Conservation (phyloP, 1,140 invertebrate genomes). For the Aphidius ervi region DNA sequence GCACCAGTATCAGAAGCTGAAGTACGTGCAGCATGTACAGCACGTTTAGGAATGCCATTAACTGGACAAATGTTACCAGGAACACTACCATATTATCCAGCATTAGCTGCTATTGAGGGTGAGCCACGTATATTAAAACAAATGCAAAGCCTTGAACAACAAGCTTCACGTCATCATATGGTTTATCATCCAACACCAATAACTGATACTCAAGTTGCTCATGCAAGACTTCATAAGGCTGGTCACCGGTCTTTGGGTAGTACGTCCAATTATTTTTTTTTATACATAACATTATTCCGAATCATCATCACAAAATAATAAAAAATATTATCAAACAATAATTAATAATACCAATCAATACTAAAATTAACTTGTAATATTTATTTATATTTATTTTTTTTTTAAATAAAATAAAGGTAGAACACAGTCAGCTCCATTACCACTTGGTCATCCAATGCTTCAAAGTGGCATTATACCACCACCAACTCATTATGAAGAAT, state of each 20-base stretch:
- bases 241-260: slow-evolving; percentile 75
- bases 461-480: slow-evolving; percentile 56
- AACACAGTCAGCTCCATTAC: slow-evolving; percentile 90
- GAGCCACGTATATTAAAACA: slow-evolving; percentile 59
- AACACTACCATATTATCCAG: slow-evolving; percentile 72
- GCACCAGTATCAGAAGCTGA: slow-evolving; percentile 74
- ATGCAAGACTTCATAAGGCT: slow-evolving; percentile 71
- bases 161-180: slow-evolving; percentile 40
- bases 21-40: slow-evolving; percentile 68
- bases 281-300: slow-evolving; percentile 18
- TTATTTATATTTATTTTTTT: background rate
- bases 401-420: slow-evolving; percentile 46
- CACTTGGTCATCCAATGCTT: slow-evolving; percentile 90
- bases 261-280: slow-evolving; percentile 47
- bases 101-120: slow-evolving; percentile 61
- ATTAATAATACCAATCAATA: no score
- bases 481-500: slow-evolving; percentile 62
- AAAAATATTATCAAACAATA: no score
- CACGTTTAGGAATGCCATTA: slow-evolving; percentile 67
- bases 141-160: slow-evolving; percentile 59
- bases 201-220: slow-evolving; percentile 65
- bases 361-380: background rate
- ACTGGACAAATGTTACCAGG: slow-evolving; percentile 69
- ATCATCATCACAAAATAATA: no score
- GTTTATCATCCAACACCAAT: slow-evolving; percentile 51